Evolutionary conservation across 2,888 invertebrate genomes (phyloP), one percentile per base, ranked within the genome.

Genomic region (Phrixothrix hirtus): DNA sequence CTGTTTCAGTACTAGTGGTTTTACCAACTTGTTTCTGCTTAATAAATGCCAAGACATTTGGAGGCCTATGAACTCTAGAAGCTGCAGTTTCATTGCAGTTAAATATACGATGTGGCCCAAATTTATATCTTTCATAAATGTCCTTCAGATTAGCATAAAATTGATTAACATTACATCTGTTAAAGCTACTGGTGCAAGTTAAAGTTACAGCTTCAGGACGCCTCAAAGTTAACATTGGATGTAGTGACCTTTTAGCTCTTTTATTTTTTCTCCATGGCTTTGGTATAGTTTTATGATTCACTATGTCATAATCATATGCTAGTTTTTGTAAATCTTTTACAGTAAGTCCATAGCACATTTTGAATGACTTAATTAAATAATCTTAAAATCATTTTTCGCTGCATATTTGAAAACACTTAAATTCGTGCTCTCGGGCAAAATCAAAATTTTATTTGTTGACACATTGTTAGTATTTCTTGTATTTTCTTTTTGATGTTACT

Each of bases 231-330:
- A 45, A 31, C 10, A 44, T 32, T 13, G 9, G 25, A 38, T 42
- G 32, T 38, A 42, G 27, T 7, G 35, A 43, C 10, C 44, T 30
- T 36, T 35, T 43, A 5, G 54, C 57, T 3, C 10, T 35, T 26
- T 53, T 14, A 29, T 57, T 44, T 29, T 30, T 11, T 10, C 11
- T 29, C 49, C 54, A 57, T 34, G 48, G 25, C 37, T 39, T 14
- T 14, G 41, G 46, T 14, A 41, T 17, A 26, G 10, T 15, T 41
- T 50, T 43, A 10, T 47, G n/a, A 41, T 47, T 47, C 6, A 34
- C 34, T 51, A 42, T 36, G 12, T 61, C 66, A 50, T 53, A 60
- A 42, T 66, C 54, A 42, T 56, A 69, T n/a, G 67, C 68, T 3
- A 67, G 44, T 26, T 59, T 7, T 49, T 62, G 42, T 21, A 60